Percentiles rank a stretch among this genome's conserved stretches.
Evolutionary conservation across 2,797 vertebrate genomes (phyloP).

Genomic region (Pipistrellus pipistrellus): DNA sequence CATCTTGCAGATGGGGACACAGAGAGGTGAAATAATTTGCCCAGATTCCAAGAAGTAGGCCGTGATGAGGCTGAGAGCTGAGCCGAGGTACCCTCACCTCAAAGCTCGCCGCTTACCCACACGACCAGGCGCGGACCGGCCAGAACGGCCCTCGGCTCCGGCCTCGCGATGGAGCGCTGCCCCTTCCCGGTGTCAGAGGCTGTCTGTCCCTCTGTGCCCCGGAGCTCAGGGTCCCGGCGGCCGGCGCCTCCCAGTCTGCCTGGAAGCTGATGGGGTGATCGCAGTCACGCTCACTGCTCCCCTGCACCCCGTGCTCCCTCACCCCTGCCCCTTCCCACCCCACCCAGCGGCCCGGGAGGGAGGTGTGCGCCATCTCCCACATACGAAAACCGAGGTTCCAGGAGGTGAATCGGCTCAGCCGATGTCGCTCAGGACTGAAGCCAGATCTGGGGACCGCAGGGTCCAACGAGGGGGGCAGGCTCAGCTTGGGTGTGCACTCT

Average conservation of each 20-base stretch:
- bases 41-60: neutral
- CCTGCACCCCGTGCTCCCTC: neutral
- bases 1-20: neutral
- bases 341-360: accelerated
- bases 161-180: accelerated
- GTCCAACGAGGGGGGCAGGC: neutral
- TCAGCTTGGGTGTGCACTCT: neutral
- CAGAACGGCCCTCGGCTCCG: neutral
- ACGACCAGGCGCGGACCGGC: accelerated
- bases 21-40: neutral
- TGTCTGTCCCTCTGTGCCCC: neutral
- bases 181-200: neutral
- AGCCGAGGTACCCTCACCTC: neutral
- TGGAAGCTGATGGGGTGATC: neutral
- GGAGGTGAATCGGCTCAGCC: neutral
- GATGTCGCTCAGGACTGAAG: neutral
- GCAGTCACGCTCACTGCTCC: accelerated
- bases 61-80: neutral
- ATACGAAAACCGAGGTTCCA: neutral
- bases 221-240: neutral
- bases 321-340: neutral
- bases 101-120: neutral
- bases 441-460: neutral
- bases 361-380: neutral
- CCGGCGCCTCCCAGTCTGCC: accelerated